phyloP scores from a whole-genome alignment of 2,888 invertebrate species.

The Drosophila nr. perissopoda region DNA sequence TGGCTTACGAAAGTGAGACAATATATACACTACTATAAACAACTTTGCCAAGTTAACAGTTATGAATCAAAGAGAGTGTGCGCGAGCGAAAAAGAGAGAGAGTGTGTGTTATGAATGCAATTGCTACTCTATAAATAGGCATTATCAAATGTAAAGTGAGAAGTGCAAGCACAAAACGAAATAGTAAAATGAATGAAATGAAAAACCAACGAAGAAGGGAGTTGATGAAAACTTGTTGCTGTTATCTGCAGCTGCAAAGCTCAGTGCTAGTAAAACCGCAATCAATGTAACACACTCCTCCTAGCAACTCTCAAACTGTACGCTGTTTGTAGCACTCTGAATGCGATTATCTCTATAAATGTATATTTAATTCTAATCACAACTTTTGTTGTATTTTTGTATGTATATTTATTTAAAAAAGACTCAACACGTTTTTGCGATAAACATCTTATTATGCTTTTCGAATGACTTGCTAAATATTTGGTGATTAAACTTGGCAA shows the following conservation, averaged over 20 bases:
- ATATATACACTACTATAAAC: conserved; percentile 24
- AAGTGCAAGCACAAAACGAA: conserved; percentile 20
- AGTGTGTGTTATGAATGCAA: conserved; percentile 18
- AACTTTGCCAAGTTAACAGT: conserved; percentile 17
- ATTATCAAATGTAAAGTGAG: conserved; percentile 63
- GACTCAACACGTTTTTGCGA: conserved; percentile 13
- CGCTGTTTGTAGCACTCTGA: conserved; percentile 2
- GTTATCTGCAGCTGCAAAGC: conserved; percentile 25
- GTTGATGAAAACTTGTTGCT: conserved; percentile 18
- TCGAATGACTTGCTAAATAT: conserved; percentile 31
- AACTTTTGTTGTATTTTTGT: conserved; percentile 11
- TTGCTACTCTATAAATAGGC: conserved; percentile 61
- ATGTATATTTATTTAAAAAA: conserved; percentile 24
- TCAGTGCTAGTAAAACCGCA: conserved; percentile 11
- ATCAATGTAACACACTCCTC: background rate
- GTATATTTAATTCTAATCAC: conserved; percentile 24
- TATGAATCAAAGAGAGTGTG: conserved; percentile 47
- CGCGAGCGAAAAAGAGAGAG: conserved; percentile 1
- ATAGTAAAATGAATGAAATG: conserved; percentile 33
- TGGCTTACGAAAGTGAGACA: conserved; percentile 48
- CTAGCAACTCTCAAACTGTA: conserved; percentile 6
- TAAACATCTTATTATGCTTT: conserved; percentile 24
- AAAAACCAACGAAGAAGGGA: conserved; percentile 16
- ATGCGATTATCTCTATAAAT: conserved; percentile 17
- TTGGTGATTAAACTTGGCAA: background rate